A percentile compares a stretch with the other conserved stretches of the same genome.
phyloP scores from a whole-genome alignment of 2,888 invertebrate genomes.

The Caenorhabditis japonica region DNA sequence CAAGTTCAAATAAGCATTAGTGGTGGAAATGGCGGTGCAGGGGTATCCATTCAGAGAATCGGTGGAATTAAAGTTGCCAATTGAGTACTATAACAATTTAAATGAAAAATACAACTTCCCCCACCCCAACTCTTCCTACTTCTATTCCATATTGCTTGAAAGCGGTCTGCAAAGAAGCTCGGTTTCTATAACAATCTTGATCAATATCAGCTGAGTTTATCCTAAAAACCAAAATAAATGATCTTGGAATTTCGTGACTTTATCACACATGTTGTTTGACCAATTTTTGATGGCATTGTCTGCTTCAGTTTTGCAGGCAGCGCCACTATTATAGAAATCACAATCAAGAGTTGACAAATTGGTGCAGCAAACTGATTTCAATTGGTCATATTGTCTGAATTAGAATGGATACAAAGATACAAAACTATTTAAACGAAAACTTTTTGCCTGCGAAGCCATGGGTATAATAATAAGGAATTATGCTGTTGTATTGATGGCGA shows the following conservation, averaged over 20 bases:
- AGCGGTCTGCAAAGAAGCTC: conserved; percentile 15
- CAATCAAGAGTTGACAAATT: conserved; percentile 42
- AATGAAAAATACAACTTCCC: background rate
- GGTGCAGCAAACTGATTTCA: conserved; percentile 53
- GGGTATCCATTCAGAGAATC: conserved; percentile 58
- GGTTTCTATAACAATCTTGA: conserved; percentile 58
- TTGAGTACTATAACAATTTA: conserved; percentile 2
- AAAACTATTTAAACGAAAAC: conserved; percentile 27
- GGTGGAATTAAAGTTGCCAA: conserved; percentile 54
- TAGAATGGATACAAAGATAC: background rate
- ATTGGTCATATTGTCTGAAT: conserved; percentile 63
- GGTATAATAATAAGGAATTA: conserved; percentile 55
- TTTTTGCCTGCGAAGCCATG: conserved; percentile 60
- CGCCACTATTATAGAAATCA: conserved; percentile 44
- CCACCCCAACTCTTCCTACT: too few species aligned
- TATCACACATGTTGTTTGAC: conserved; percentile 22
- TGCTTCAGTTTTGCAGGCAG: conserved; percentile 38
- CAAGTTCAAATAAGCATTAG: conserved; percentile 54
- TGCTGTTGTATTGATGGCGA: conserved; percentile 58
- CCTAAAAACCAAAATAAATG: conserved; percentile 34
- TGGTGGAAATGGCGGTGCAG: conserved; percentile 47
- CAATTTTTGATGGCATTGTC: conserved; percentile 45
- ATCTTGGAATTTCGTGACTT: background rate
- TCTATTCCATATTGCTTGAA: conserved; percentile 33
- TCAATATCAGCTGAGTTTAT: conserved; percentile 52